Conservation (phyloP, 2,888 invertebrate species). For the Clusia tigrina region DNA sequence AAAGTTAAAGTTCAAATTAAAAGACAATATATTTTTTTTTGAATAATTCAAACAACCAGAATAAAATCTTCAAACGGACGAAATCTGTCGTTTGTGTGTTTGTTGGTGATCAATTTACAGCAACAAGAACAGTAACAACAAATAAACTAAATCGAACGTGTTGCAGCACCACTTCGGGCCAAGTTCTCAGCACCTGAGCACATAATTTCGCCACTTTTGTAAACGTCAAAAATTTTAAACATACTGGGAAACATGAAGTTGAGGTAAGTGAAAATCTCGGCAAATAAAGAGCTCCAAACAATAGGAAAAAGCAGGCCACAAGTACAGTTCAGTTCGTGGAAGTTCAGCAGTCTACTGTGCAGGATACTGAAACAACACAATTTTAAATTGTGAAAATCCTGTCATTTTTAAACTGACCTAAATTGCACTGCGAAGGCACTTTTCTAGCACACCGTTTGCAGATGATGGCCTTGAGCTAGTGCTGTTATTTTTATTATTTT, state of each 20-base stretch:
- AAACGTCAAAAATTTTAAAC: conserved; percentile 40
- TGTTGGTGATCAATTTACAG: background rate
- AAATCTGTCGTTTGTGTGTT: background rate
- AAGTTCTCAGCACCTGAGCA: conserved; percentile 15
- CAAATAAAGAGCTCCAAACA: background rate
- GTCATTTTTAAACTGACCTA: too few relatives aligned
- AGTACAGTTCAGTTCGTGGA: too few relatives aligned
- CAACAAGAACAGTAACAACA: background rate
- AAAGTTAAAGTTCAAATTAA: conserved; percentile 21
- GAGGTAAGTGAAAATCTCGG: conserved; percentile 43
- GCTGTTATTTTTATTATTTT: too few relatives aligned
- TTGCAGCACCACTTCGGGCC: background rate
- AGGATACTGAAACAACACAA: background rate
- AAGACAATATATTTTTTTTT: conserved; percentile 3
- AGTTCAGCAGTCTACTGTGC: too few relatives aligned
- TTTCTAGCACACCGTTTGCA: too few relatives aligned
- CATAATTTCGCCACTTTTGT: background rate
- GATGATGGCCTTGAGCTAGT: too few relatives aligned
- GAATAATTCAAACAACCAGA: background rate
- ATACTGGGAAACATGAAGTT: conserved; percentile 53
- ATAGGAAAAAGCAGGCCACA: too few relatives aligned
- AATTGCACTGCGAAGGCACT: too few relatives aligned
- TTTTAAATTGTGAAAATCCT: background rate
- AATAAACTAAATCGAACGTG: background rate
- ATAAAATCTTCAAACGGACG: background rate